These are phyloP conservation scores for Drosophila formosana DNA, from an alignment of 2,888 invertebrate species.

Conservation along the genomic window DNA sequence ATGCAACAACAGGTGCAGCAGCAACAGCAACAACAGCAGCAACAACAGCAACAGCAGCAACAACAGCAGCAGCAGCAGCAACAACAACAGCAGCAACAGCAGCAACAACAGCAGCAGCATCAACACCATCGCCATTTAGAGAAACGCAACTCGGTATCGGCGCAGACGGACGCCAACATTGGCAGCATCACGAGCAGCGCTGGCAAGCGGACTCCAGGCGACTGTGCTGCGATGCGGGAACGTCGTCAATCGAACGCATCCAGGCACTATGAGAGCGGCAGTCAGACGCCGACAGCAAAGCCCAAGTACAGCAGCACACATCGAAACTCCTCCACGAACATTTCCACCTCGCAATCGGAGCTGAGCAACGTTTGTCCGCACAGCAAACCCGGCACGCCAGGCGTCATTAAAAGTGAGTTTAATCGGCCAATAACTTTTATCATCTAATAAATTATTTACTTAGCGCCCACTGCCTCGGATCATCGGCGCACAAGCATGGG, in stretches of 20 bases:
- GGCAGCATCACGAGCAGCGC: slow-evolving; percentile 73
- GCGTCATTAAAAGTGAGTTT: slow-evolving; percentile 76
- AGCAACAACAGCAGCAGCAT: slow-evolving; percentile 72
- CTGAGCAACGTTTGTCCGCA: slow-evolving; percentile 84
- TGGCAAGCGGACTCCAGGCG: slow-evolving; percentile 77
- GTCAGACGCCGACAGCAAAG: slow-evolving; percentile 81
- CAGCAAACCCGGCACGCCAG: slow-evolving; percentile 81
- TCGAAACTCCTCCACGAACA: slow-evolving; percentile 83
- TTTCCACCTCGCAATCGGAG: slow-evolving; percentile 84
- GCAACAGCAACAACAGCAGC: slow-evolving; percentile 57
- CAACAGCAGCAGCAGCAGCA: slow-evolving; percentile 58
- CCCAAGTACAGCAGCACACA: slow-evolving; percentile 82
- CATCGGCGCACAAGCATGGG: slow-evolving; percentile 84
- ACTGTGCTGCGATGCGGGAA: slow-evolving; percentile 75
- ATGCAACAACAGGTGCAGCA: slow-evolving; percentile 58
- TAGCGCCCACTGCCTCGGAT: slow-evolving; percentile 80
- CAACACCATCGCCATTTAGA: slow-evolving; percentile 79
- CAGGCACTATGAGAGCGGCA: slow-evolving; percentile 81
- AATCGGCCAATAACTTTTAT: background rate
- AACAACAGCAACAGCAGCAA: slow-evolving; percentile 55
- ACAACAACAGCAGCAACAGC: slow-evolving; percentile 64
- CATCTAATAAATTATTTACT: background rate
- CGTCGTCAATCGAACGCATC: slow-evolving; percentile 81
- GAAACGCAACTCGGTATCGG: slow-evolving; percentile 84
- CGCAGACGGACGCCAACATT: slow-evolving; percentile 83